These are phyloP conservation scores for Colletes latitarsis DNA, from an alignment of 1,140 invertebrate genomes.

Conservation along the genomic window DNA sequence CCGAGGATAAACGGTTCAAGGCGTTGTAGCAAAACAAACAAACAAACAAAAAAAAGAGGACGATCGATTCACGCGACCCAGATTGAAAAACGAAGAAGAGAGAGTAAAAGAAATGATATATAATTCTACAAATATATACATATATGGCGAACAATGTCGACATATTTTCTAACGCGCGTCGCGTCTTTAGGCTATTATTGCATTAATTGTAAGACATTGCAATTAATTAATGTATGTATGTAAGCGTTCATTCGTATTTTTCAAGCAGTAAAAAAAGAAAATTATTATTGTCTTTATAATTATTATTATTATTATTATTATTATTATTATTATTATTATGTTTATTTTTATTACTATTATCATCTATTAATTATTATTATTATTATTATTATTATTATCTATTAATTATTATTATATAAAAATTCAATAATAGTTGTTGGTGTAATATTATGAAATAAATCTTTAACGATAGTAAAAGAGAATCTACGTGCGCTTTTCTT, in stretches of 20 bases:
- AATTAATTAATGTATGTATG: constrained; percentile 76
- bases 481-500: not conserved
- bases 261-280: constrained; percentile 74
- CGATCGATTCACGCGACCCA: constrained; percentile 36
- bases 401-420: constrained; percentile 62
- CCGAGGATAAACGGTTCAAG: constrained; percentile 1
- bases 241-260: constrained; percentile 81
- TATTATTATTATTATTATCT: constrained; percentile 72
- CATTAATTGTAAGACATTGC: constrained; percentile 72
- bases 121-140: constrained; percentile 49
- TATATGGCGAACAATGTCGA: constrained; percentile 54
- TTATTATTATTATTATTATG: constrained; percentile 66
- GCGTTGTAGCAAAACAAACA: too few species aligned
- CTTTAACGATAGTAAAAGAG: constrained; percentile 75
- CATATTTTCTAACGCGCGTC: constrained; percentile 68
- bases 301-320: constrained; percentile 54
- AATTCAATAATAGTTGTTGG: constrained; percentile 81
- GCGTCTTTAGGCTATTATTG: constrained; percentile 75
- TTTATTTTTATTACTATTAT: constrained; percentile 74
- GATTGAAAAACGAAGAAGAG: constrained; percentile 19
- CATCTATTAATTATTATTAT: constrained; percentile 77
- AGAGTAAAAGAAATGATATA: constrained; percentile 44
- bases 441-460: constrained; percentile 82
- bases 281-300: constrained; percentile 75
- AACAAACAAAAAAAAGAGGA: not conserved